Evolutionary conservation across 2,888 invertebrate genomes (phyloP).

Genomic region (Scrobipalpa costella): DNA sequence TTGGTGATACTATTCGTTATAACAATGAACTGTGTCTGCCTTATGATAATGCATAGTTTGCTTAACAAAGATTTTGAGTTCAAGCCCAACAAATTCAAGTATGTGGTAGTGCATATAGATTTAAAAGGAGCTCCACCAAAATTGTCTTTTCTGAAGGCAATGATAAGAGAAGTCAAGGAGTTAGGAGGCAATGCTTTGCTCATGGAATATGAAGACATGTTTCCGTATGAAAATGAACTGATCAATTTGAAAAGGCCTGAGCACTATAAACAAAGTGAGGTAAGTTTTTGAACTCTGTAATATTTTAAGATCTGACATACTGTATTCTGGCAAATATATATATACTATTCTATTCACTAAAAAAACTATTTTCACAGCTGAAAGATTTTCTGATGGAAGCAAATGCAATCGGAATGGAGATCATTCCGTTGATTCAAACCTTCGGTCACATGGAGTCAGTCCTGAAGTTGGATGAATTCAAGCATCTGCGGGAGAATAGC

Average conservation of each 20-base stretch:
- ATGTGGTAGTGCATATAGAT: slow-evolving; percentile 90
- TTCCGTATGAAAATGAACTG: slow-evolving; percentile 85
- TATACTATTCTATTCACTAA: too few species aligned
- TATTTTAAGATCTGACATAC: not conserved
- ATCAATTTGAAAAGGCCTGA: slow-evolving; percentile 82
- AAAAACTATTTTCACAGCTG: slow-evolving; percentile 57
- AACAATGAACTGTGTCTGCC: not conserved
- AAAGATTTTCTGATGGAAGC: slow-evolving; percentile 65
- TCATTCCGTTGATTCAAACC: slow-evolving; percentile 92
- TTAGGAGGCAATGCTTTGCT: slow-evolving; percentile 89
- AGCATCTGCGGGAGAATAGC: slow-evolving; percentile 84
- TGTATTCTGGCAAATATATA: too few species aligned
- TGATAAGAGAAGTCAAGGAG: slow-evolving; percentile 82
- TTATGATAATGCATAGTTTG: not conserved
- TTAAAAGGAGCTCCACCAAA: slow-evolving; percentile 92
- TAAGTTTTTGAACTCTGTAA: slow-evolving; percentile 42
- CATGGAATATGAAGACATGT: slow-evolving; percentile 94
- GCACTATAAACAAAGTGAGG: slow-evolving; percentile 79
- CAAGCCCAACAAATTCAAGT: slow-evolving; percentile 41
- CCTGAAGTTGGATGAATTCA: slow-evolving; percentile 85
- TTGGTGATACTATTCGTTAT: not conserved
- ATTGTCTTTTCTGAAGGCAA: slow-evolving; percentile 79
- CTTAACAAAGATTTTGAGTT: not conserved
- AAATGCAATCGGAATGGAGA: slow-evolving; percentile 78
- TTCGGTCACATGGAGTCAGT: slow-evolving; percentile 93